Percentiles rank a stretch among this genome's conserved stretches.
Evolutionary conservation across 2,797 vertebrate genomes (phyloP).

Genomic region (Luscinia luscinia): DNA sequence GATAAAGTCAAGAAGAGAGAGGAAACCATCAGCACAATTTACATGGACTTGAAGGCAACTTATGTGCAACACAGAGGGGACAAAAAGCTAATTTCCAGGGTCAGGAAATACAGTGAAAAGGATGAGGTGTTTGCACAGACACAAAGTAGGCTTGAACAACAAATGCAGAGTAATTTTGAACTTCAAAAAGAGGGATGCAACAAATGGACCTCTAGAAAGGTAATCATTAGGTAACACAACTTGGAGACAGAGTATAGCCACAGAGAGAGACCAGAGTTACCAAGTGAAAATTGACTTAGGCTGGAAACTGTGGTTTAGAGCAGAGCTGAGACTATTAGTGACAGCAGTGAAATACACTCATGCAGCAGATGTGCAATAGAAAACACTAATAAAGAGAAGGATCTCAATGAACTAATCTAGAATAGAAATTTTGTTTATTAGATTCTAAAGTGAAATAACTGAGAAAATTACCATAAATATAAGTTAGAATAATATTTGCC

Average conservation of each 20-base stretch:
- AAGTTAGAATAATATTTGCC: conserved; percentile 46
- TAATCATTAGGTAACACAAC: conserved; percentile 28
- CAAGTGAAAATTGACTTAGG: background rate
- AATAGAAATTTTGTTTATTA: conserved; percentile 50
- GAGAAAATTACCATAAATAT: conserved; percentile 56
- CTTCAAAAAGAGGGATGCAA: conserved; percentile 8
- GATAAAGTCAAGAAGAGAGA: background rate
- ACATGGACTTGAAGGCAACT: background rate
- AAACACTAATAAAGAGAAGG: conserved; percentile 39
- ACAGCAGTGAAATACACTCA: background rate
- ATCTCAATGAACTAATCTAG: conserved; percentile 37
- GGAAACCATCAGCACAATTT: background rate
- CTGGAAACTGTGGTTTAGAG: conserved; percentile 12
- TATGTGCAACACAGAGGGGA: background rate
- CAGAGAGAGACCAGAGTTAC: background rate
- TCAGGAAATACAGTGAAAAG: background rate
- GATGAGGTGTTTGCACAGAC: background rate
- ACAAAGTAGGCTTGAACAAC: background rate
- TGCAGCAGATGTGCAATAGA: conserved; percentile 49
- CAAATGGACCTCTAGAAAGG: background rate
- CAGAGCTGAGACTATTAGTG: conserved; percentile 11
- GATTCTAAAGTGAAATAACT: conserved; percentile 29
- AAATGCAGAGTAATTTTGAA: conserved; percentile 10
- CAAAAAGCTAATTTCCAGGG: background rate
- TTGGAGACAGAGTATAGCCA: background rate